Percentiles rank a stretch among this genome's conserved stretches.
These are phyloP conservation scores for Chiropotes sagulatus DNA, from an alignment of 2,797 vertebrate species.

Conservation along the genomic window DNA sequence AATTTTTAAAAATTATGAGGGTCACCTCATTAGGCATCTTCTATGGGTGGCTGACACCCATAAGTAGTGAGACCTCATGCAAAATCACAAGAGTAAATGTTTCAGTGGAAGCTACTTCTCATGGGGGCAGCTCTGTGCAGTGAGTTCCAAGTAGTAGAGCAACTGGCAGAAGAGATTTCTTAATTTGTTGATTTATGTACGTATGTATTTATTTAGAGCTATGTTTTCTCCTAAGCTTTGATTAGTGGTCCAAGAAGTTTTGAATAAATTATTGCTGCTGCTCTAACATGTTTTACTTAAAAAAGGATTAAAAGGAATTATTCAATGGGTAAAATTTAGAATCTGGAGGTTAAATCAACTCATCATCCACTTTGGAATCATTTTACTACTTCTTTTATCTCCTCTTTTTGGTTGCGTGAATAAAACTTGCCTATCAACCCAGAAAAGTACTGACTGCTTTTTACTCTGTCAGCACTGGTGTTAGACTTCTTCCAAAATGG, in stretches of 20 bases:
- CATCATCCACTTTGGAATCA: background rate
- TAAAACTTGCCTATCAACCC: background rate
- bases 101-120: background rate
- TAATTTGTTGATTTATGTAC: too few species aligned
- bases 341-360: constrained; percentile 22
- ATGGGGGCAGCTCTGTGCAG: background rate
- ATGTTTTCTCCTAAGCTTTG: background rate
- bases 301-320: background rate
- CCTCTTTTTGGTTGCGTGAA: background rate
- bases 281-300: background rate
- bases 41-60: background rate
- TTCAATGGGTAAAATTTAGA: background rate
- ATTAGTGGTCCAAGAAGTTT: background rate
- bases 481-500: background rate
- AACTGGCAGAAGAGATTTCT: background rate
- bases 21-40: background rate
- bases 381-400: background rate
- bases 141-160: background rate
- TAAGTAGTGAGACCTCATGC: background rate
- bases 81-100: background rate
- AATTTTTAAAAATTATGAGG: background rate
- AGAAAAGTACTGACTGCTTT: background rate
- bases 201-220: background rate
- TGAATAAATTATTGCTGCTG: background rate
- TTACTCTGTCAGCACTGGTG: background rate